Evolutionary conservation across 2,797 vertebrate genomes (phyloP).

Genomic region (Lemur catta): DNA sequence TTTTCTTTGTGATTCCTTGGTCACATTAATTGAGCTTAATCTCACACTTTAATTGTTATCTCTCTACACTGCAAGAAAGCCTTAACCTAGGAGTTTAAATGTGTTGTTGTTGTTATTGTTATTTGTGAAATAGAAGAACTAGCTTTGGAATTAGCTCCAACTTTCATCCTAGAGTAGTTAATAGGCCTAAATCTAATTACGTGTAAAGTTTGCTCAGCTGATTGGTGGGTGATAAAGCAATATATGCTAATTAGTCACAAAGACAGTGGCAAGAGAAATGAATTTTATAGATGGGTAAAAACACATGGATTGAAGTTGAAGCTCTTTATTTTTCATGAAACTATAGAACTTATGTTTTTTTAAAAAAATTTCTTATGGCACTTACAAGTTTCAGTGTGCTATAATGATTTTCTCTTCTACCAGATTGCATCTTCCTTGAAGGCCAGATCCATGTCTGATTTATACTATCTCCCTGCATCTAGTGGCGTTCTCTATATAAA

Average conservation of each 20-base stretch:
- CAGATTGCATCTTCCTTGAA: background rate
- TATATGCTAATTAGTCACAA: conserved; percentile 5
- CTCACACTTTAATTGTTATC: background rate
- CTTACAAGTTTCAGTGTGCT: background rate
- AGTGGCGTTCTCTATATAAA: background rate
- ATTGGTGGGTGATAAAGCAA: conserved; percentile 6
- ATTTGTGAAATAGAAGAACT: background rate
- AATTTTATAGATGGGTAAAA: background rate
- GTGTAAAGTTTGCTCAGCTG: conserved; percentile 16
- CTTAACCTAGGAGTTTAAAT: background rate
- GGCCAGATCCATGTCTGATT: background rate
- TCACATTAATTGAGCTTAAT: background rate
- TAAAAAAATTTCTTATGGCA: background rate
- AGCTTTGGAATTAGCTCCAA: background rate
- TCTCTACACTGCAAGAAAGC: background rate
- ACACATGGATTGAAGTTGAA: background rate
- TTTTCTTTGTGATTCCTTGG: background rate
- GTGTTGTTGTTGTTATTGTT: background rate
- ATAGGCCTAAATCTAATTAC: conserved; percentile 20
- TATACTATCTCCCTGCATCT: background rate
- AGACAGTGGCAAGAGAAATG: background rate
- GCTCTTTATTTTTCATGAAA: background rate
- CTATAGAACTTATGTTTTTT: background rate
- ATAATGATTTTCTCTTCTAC: background rate
- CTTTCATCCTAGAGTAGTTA: background rate